phyloP scores from a whole-genome alignment of 2,888 invertebrate species.

The Drosophila subsilvestris region DNA sequence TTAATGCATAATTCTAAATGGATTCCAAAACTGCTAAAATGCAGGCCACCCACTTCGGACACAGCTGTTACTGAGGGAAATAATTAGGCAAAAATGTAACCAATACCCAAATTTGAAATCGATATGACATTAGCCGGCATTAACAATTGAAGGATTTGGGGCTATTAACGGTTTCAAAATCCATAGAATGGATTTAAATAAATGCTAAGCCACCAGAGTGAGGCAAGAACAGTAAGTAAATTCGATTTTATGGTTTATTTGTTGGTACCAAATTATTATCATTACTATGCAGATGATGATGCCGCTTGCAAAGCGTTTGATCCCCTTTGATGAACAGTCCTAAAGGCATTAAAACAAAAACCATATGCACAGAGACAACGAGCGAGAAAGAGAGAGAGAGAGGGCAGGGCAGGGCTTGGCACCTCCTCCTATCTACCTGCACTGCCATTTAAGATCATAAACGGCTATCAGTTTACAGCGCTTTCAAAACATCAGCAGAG shows the following conservation, averaged over 20 bases:
- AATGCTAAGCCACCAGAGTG: neutral
- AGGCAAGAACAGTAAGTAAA: neutral
- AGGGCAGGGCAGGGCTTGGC: neutral
- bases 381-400: neutral
- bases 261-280: conserved; percentile 8
- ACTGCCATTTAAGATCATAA: conserved; percentile 75
- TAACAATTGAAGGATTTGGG: neutral
- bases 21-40: conserved; percentile 32
- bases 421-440: conserved; percentile 59
- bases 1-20: conserved; percentile 50
- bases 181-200: neutral
- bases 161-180: neutral
- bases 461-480: conserved; percentile 73
- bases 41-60: neutral
- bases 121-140: neutral
- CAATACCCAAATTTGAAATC: conserved; percentile 1
- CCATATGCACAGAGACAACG: neutral
- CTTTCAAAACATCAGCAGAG: conserved; percentile 48
- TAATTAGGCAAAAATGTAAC: neutral
- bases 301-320: conserved; percentile 56
- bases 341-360: conserved; percentile 40
- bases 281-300: conserved; percentile 51
- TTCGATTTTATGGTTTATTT: neutral
- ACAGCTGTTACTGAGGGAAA: conserved; percentile 9
- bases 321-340: conserved; percentile 64